Evolutionary conservation across 2,797 vertebrate species (phyloP).

Genomic region (Trachurus trachurus): DNA sequence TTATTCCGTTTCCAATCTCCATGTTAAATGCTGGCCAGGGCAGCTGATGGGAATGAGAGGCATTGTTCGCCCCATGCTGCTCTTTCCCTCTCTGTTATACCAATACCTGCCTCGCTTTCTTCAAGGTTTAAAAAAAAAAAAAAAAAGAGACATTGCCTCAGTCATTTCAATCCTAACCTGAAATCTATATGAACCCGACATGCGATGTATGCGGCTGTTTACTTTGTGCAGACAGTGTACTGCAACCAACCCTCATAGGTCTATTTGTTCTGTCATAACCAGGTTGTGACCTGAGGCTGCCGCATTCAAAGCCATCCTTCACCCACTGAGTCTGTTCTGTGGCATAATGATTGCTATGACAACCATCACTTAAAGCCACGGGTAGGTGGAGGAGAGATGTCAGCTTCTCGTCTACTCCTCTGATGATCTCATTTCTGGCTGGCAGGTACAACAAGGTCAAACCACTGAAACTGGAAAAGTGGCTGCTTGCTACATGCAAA

Average conservation of each 20-base stretch:
- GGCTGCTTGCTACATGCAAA: slow-evolving; percentile 82
- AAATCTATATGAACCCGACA: slow-evolving; percentile 62
- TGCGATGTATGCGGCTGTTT: slow-evolving; percentile 67
- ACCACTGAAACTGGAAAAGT: slow-evolving; percentile 83
- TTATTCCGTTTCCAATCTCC: slow-evolving; percentile 89
- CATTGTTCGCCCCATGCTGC: slow-evolving; percentile 82
- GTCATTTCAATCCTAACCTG: slow-evolving; percentile 61
- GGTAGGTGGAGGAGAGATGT: slow-evolving; percentile 85
- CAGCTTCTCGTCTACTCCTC: slow-evolving; percentile 82
- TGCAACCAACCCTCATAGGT: slow-evolving; percentile 66
- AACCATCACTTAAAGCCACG: slow-evolving; percentile 87
- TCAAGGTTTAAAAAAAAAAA: slow-evolving; percentile 36
- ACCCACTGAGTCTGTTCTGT: slow-evolving; percentile 82
- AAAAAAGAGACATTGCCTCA: slow-evolving; percentile 58
- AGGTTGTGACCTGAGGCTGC: slow-evolving; percentile 84
- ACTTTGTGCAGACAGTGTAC: slow-evolving; percentile 61
- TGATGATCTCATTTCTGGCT: slow-evolving; percentile 87
- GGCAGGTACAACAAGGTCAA: slow-evolving; percentile 86
- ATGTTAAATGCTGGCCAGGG: slow-evolving; percentile 88
- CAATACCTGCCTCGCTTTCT: slow-evolving; percentile 78
- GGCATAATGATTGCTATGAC: slow-evolving; percentile 89
- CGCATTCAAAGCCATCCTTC: slow-evolving; percentile 85
- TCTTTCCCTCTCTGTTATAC: slow-evolving; percentile 69
- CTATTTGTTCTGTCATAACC: slow-evolving; percentile 80
- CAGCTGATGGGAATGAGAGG: slow-evolving; percentile 84